Evolutionary conservation across 2,888 invertebrate species (phyloP), one percentile per base, ranked within the genome.

Genomic region (Ophion costatus): DNA sequence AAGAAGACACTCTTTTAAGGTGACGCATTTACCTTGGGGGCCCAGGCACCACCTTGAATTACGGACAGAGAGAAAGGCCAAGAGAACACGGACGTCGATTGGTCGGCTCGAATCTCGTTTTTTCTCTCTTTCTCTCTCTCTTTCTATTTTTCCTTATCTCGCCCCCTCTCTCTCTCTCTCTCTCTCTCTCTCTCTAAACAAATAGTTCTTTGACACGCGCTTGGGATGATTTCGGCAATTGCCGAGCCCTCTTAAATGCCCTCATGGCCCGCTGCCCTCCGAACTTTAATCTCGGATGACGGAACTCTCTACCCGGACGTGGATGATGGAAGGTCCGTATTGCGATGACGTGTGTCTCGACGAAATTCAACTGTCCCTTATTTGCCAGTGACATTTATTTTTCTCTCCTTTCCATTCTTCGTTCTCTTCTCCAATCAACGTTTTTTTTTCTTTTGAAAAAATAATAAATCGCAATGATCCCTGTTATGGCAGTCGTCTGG

Each of bases 11-110:
- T 93, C 93, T 93, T 91, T 93, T 93, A 93, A 93, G 93, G 93
- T 93, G 93, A 93, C 93, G 93, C 93, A 94, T 93, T 94, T 94
- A 94, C 94, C 94, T 94, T 94, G 92, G 93, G 94, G 93, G 94
- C 93, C 94, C 93, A 93, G 93, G 93, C 93, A 93, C 93, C 93
- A 93, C 93, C 93, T 93, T 93, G 92, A 91, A 91, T 93, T 92
- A 93, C 93, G 90, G 91, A 92, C 90, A 93, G 92, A 93, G 92
- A 92, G 91, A 93, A 92, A 92, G 91, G 93, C 92, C 92, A 74
- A 74, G 80, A 80, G 73, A 79, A 67, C 76, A 77, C 76, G 89
- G 89, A 90, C 89, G 92, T 91, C 92, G 92, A 90, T 92, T 90
- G 93, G 90, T 92, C 90, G 92, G 92, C 92, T 92, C 92, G 92